phyloP scores from a whole-genome alignment of 1,140 invertebrate species.

The Orius insidiosus region DNA sequence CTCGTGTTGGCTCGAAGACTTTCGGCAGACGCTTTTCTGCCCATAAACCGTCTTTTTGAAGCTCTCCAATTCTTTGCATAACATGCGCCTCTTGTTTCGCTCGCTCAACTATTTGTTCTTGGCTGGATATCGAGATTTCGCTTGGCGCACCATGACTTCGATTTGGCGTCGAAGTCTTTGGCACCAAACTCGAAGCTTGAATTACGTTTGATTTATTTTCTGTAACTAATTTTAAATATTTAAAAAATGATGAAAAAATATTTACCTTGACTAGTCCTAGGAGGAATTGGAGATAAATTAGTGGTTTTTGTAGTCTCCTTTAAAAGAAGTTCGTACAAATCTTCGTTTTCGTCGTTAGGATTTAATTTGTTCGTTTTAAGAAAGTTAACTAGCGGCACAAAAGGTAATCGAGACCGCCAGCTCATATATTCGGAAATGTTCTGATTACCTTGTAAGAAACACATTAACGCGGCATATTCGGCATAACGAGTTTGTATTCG shows the following conservation, averaged over 20 bases:
- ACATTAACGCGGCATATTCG: constrained; percentile 7
- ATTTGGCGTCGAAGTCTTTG: neutral
- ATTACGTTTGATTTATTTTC: neutral
- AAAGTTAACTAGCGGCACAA: constrained; percentile 12
- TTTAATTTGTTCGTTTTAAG: constrained; percentile 16
- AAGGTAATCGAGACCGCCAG: constrained; percentile 15
- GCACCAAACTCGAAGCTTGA: neutral
- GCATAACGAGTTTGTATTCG: constrained; percentile 8
- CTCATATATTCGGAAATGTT: constrained; percentile 7
- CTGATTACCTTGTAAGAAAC: constrained; percentile 7
- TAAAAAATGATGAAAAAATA: neutral
- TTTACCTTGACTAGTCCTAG: neutral
- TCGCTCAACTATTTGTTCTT: constrained; percentile 71
- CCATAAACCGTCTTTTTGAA: constrained; percentile 83
- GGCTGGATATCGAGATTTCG: constrained; percentile 23
- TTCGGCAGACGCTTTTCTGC: constrained; percentile 80
- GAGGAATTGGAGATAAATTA: no score
- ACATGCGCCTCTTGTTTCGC: constrained; percentile 90
- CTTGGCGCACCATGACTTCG: neutral
- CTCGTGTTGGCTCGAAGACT: constrained; percentile 70
- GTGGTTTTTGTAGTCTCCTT: no score
- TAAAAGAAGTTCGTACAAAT: constrained; percentile 9
- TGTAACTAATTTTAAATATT: neutral
- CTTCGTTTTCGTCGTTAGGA: constrained; percentile 14
- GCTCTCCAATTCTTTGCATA: constrained; percentile 74